Base-by-base conservation (phyloP, 1,140 invertebrate species). In the Dreissena rostriformis region DNA sequence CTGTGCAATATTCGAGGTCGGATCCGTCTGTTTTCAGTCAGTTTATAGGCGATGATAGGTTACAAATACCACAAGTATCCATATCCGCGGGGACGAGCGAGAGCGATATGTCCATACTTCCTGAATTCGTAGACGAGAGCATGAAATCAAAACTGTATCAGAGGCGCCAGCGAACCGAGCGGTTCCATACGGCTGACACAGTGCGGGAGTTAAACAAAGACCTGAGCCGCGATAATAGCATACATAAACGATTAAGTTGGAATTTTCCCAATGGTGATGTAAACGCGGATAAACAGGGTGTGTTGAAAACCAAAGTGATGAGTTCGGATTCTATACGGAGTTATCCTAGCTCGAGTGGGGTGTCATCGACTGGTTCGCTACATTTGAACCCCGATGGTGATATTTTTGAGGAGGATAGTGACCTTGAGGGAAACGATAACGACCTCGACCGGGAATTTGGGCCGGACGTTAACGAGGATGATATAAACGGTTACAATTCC, bases 201-300 rank as follows among this genome's bases (percentile, higher is more conserved):
- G 95, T 96, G 75, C 95, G 96, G 90, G 95, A 96, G 88, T 94
- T 96, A 55, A 95, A 96, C 92, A 95, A 84, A 78, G 68, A 85
- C 28, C 86, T 92, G 63, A 86, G 91, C 73, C 90, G 91, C 89
- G 95, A 96, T 91, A 92, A 94, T 28, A 94, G 93, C 75, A 96
- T 96, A 81, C 95, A 96, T 88, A 96, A 96, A 92, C 92, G 95
- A 39, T 91, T 96, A 19, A 96, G 95, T 17, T 96, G 95, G 95
- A 96, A 96, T 91, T 95, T 94, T 86, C 95, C 94, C 28, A 88
- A 87, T n/a, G 84, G 85, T 8, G 91, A 81, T 92, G 93, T 86
- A 91, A 90, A 81, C 76, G 81, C 88, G 22, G 88, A 90, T 17
- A 86, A 86, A 53, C 71, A 87, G 71, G 83, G 79, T 67, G 86